Base-by-base conservation (phyloP, 2,888 invertebrate genomes). In the Drosophila aldrichi region DNA sequence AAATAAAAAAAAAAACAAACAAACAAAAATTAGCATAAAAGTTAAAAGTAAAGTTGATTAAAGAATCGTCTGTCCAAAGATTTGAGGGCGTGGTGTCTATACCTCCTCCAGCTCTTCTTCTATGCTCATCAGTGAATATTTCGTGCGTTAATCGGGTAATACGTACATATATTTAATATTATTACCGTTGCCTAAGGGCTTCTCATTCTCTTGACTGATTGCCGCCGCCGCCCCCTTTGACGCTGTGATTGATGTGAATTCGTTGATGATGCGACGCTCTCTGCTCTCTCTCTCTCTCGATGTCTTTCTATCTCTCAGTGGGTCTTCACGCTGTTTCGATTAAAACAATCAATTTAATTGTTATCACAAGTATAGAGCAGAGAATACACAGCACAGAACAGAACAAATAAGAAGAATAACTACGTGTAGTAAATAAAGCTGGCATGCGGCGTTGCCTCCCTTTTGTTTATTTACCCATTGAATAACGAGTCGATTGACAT, bases 301-400 rank as follows among this genome's bases (percentile, higher is more conserved):
- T n/a, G 9, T 16, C 16, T 2, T 14, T 36, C 36, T 36, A 2
- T 5, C 36, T 76, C 73, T 73, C 16, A 22, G 41, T 3, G 56
- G 34, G 40, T 22, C 36, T 38, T 20, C 44, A 32, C 22, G 51
- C 29, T 34, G 58, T 54, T 73, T 55, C n/a, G 54, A 38, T 70
- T 73, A 73, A 71, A 81, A 77, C 82, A 79, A 79, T 78, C 74
- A 76, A 73, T 72, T 79, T 74, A 74, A 81, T 77, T 78, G 71
- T 75, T 74, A 74, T 78, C 78, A 78, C 61, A 65, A 63, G 63
- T 41, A 52, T 60, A 46, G 34, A 20, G 25, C 16, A 12, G 38
- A 46, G 41, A 32, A 55, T 9, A 29, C 10, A 18, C 40, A 20
- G 1, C 3, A 41, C 14, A 52, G 16, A 67, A 12, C 41, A 29